A percentile compares a stretch with the other conserved stretches of the same genome.
Evolutionary conservation across 2,888 invertebrate genomes (phyloP).

Genomic region (Coelogynopora nodosa): DNA sequence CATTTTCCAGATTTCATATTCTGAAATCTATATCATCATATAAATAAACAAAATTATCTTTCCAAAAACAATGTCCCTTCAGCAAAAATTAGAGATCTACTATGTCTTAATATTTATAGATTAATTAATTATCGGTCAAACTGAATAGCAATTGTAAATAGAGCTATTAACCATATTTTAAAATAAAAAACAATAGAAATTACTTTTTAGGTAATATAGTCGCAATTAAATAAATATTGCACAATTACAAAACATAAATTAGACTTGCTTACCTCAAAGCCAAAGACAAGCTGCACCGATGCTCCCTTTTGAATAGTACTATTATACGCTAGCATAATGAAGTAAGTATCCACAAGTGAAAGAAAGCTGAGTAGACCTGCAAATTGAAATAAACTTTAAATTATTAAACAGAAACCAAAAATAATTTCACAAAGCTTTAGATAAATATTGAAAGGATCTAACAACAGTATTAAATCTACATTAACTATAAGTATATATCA

Average conservation of each 20-base stretch:
- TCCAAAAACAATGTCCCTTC: no score
- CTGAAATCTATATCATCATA: no score
- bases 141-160: background rate
- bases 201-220: no score
- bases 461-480: no score
- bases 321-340: constrained; percentile 87
- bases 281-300: constrained; percentile 95
- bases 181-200: background rate
- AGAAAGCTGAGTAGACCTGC: constrained; percentile 73
- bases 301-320: constrained; percentile 87
- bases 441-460: background rate
- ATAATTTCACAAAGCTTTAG: constrained; percentile 36
- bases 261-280: constrained; percentile 72
- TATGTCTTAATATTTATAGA: no score
- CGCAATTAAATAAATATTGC: background rate
- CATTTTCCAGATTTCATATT: no score
- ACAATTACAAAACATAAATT: background rate
- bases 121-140: no score
- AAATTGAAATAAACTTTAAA: background rate
- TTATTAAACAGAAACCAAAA: constrained; percentile 46
- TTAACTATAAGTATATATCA: constrained; percentile 10
- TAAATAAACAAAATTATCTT: no score
- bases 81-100: no score
- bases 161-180: no score
- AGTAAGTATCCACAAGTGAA: constrained; percentile 77